Conservation (phyloP, 2,888 invertebrate species). For the Seira ritae region DNA sequence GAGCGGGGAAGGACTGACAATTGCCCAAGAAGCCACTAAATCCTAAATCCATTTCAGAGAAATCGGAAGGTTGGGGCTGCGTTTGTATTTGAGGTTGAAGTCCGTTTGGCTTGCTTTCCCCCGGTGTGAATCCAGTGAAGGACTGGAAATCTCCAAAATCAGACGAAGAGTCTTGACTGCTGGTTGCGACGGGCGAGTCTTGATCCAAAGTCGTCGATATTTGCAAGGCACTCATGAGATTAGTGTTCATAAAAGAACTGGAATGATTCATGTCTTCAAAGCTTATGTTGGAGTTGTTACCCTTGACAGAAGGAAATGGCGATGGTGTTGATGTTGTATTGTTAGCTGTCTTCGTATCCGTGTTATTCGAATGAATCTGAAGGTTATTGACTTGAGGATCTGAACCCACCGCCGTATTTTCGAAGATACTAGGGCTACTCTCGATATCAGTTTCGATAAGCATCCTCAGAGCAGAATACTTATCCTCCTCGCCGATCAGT, state of each 20-base stretch:
- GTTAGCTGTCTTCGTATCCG: neutral
- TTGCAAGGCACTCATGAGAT: conserved; percentile 60
- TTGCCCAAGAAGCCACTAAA: conserved; percentile 5
- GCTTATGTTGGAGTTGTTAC: neutral
- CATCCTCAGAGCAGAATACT: conserved; percentile 77
- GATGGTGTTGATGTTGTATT: neutral
- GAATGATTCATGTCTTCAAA: conserved; percentile 3
- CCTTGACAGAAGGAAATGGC: too few species aligned
- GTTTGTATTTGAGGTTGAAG: neutral
- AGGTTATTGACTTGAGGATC: neutral
- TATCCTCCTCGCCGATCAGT: conserved; percentile 75
- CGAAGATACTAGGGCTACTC: conserved; percentile 43
- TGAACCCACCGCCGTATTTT: conserved; percentile 15
- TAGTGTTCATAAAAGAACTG: conserved; percentile 31
- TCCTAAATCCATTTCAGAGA: neutral
- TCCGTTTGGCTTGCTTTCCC: neutral
- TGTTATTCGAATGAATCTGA: neutral
- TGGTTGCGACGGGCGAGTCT: neutral
- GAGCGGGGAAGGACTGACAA: neutral
- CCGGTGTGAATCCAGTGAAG: conserved; percentile 44
- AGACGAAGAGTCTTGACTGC: conserved; percentile 28
- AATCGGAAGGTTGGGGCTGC: neutral
- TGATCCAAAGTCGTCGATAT: conserved; percentile 39
- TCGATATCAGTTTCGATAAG: conserved; percentile 70
- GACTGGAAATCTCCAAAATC: conserved; percentile 73